Conservation (phyloP, 1,140 invertebrate genomes). For the Magallana angulata region DNA sequence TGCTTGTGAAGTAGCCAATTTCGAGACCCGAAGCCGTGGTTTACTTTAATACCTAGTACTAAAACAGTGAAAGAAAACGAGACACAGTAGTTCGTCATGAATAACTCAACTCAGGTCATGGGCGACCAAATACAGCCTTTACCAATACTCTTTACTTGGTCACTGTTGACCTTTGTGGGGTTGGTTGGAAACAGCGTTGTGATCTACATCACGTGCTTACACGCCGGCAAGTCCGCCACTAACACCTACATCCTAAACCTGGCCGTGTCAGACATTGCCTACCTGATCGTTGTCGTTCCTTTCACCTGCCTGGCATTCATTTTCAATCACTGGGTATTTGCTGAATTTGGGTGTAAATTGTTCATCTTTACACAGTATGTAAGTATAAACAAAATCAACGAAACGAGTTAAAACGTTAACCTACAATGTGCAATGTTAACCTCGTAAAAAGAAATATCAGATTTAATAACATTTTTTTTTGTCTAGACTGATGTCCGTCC, state of each 20-base stretch:
- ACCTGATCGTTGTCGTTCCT: conserved; percentile 3
- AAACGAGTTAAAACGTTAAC: too few species aligned
- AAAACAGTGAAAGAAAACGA: too few species aligned
- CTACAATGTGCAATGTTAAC: too few species aligned
- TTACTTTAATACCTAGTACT: too few species aligned
- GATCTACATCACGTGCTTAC: conserved; percentile 23
- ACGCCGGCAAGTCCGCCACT: background rate
- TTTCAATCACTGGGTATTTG: background rate
- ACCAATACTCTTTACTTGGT: conserved; percentile 15
- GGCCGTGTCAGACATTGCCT: conserved; percentile 15
- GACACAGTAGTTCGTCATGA: background rate
- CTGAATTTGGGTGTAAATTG: conserved; percentile 22
- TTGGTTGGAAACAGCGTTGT: conserved; percentile 25
- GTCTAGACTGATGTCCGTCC: too few species aligned
- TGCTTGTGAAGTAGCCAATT: too few species aligned
- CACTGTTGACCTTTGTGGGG: background rate
- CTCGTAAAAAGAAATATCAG: too few species aligned
- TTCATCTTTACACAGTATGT: conserved; percentile 26
- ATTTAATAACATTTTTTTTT: too few species aligned
- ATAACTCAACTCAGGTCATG: background rate
- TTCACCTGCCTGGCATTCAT: conserved; percentile 2
- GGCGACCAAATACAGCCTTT: background rate
- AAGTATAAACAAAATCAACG: background rate
- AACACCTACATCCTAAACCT: conserved; percentile 17
- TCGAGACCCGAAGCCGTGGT: too few species aligned